Evolutionary conservation across 2,888 invertebrate genomes (phyloP).

Genomic region (Megastigmus dorsalis): DNA sequence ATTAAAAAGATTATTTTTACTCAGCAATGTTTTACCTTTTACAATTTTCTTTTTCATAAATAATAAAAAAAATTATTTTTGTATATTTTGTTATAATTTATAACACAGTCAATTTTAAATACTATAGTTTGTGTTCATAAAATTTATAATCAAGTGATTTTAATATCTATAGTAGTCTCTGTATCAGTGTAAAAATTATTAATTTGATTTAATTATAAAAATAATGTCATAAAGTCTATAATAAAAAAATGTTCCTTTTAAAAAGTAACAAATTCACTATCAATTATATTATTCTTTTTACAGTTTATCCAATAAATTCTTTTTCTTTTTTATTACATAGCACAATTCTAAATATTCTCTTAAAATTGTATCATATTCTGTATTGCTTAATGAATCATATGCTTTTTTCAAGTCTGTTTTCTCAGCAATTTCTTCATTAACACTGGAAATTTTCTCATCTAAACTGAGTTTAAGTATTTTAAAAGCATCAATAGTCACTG

Average conservation of each 20-base stretch:
- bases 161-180: background rate
- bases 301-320: conserved; percentile 63
- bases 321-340: conserved; percentile 71
- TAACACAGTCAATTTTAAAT: background rate
- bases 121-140: background rate
- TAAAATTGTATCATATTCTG: conserved; percentile 74
- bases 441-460: conserved; percentile 69
- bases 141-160: conserved; percentile 1
- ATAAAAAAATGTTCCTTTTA: conserved; percentile 5
- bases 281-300: conserved; percentile 46
- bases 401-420: conserved; percentile 70
- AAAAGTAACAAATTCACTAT: conserved; percentile 1
- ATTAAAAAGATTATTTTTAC: too few relatives aligned
- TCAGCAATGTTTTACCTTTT: background rate
- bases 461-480: conserved; percentile 69
- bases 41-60: background rate
- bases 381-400: conserved; percentile 72
- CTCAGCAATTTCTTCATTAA: conserved; percentile 69
- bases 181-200: too few relatives aligned
- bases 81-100: background rate
- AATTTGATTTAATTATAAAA: background rate
- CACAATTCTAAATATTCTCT: conserved; percentile 72
- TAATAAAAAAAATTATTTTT: background rate
- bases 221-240: background rate
- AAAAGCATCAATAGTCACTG: conserved; percentile 72